Evolutionary conservation across 1,140 invertebrate species (phyloP).

Genomic region (Bombus superbus): DNA sequence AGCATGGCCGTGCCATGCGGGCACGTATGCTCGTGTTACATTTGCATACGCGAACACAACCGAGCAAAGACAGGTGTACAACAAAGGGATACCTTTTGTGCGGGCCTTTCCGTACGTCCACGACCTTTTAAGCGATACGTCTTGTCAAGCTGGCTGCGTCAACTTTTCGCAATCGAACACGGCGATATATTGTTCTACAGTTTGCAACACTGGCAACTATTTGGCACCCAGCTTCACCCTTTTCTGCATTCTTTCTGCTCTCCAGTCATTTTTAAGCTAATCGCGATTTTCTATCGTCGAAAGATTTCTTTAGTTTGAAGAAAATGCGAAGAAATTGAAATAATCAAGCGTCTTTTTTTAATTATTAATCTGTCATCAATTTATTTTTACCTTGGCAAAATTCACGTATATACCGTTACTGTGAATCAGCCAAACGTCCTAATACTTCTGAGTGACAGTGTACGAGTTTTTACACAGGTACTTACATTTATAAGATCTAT

Average conservation of each 20-base stretch:
- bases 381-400: not conserved
- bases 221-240: conserved; percentile 1
- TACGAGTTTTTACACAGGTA: too few relatives aligned
- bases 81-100: conserved; percentile 49
- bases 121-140: conserved; percentile 44
- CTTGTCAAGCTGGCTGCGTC: conserved; percentile 22
- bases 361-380: not conserved
- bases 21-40: not conserved
- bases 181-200: not conserved
- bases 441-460: too few relatives aligned
- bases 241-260: not conserved
- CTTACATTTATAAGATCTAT: too few relatives aligned
- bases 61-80: conserved; percentile 37
- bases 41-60: not conserved
- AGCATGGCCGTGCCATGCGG: conserved; percentile 6
- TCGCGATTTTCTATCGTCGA: not conserved
- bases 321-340: not conserved
- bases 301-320: not conserved
- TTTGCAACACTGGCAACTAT: not conserved
- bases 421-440: too few relatives aligned
- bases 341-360: not conserved
- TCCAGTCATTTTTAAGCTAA: not conserved
- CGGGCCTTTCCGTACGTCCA: conserved; percentile 37
- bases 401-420: too few relatives aligned
- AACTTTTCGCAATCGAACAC: conserved; percentile 46